Conservation (phyloP, 2,888 invertebrate genomes). For the Arrhopalites spinosus region DNA sequence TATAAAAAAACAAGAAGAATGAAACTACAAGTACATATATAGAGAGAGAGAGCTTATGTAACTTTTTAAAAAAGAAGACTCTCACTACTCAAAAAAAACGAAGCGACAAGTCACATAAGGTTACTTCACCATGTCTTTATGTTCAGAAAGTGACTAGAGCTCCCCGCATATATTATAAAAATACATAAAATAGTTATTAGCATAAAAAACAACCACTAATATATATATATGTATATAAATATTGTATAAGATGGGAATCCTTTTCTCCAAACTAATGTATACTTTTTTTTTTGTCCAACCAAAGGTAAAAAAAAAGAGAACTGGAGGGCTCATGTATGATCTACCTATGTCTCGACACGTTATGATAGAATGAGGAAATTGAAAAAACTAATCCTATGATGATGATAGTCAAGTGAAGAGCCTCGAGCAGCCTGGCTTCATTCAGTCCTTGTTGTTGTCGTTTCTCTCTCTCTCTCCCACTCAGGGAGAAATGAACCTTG, state of each 20-base stretch:
- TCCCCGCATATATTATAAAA: background rate
- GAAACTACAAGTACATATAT: no score
- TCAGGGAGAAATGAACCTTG: background rate
- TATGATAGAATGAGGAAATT: conserved; percentile 24
- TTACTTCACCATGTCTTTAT: no score
- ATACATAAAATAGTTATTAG: background rate
- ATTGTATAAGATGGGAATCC: background rate
- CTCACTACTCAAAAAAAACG: no score
- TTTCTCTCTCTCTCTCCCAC: no score
- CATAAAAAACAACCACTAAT: background rate
- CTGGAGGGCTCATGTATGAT: background rate
- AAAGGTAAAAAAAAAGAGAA: background rate
- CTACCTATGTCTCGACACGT: background rate
- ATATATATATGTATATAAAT: background rate
- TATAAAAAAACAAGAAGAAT: no score
- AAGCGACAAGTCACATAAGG: no score
- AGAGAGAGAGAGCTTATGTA: no score
- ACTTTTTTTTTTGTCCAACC: background rate
- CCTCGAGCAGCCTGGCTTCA: conserved; percentile 25
- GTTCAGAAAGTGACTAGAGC: background rate
- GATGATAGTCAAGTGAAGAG: conserved; percentile 28
- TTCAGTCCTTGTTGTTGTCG: background rate
- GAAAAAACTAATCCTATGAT: conserved; percentile 32
- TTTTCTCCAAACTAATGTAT: no score
- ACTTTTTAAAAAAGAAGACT: no score